Conservation (phyloP, 2,113 vertebrate species). For the Eudorcas thomsonii region DNA sequence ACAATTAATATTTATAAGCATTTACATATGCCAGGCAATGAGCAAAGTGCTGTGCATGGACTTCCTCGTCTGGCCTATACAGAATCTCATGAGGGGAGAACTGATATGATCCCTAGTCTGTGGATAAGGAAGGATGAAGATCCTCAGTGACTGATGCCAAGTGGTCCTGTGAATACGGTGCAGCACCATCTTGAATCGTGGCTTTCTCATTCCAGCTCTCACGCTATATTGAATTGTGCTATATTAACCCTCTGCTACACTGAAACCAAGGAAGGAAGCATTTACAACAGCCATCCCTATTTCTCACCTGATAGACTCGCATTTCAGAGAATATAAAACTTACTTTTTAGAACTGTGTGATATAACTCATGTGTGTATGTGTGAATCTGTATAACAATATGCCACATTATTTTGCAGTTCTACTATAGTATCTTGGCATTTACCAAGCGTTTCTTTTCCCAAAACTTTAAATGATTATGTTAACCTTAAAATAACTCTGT, state of each 20-base stretch:
- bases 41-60: background rate
- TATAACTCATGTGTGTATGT: background rate
- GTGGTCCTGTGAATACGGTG: background rate
- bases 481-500: constrained; percentile 22
- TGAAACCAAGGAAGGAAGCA: background rate
- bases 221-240: background rate
- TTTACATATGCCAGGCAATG: background rate
- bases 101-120: background rate
- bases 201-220: background rate
- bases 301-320: background rate
- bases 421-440: constrained; percentile 30
- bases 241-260: background rate
- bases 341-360: background rate
- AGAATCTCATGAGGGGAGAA: background rate
- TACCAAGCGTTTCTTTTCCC: constrained; percentile 12
- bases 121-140: too few relatives aligned
- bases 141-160: background rate
- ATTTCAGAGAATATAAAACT: background rate
- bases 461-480: constrained; percentile 25
- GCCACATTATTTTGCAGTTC: background rate
- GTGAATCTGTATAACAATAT: constrained; percentile 18
- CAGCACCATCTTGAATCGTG: background rate
- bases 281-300: background rate
- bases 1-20: background rate
- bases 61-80: background rate